Conservation (phyloP, 1,140 invertebrate species). For the Drosophila orosa region DNA sequence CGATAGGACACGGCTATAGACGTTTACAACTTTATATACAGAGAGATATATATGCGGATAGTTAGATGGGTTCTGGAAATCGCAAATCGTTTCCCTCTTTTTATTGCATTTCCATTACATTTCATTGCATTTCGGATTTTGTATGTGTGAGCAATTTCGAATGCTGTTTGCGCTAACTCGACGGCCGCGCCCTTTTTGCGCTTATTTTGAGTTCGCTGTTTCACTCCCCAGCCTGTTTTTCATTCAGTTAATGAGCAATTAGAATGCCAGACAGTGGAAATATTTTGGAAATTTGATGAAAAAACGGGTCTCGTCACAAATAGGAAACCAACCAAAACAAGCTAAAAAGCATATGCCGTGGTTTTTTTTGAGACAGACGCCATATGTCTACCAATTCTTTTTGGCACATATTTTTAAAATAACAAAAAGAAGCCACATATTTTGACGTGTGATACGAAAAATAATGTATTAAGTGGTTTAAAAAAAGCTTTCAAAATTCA, state of each 20-base stretch:
- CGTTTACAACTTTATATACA: slow-evolving; percentile 21
- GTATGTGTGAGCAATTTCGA: slow-evolving; percentile 13
- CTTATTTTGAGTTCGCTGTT: slow-evolving; percentile 35
- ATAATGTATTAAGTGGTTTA: not conserved
- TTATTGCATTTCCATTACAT: slow-evolving; percentile 72
- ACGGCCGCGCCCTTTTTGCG: slow-evolving; percentile 7
- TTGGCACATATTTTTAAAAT: slow-evolving; percentile 18
- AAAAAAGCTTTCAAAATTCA: not conserved
- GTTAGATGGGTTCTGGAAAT: slow-evolving; percentile 33
- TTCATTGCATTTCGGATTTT: slow-evolving; percentile 51
- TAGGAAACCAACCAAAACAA: not conserved
- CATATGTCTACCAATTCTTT: slow-evolving; percentile 38
- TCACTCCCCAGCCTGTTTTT: not conserved
- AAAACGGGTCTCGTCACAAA: not conserved
- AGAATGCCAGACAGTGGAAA: slow-evolving; percentile 52
- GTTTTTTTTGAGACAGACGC: slow-evolving; percentile 10
- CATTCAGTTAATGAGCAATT: slow-evolving; percentile 70
- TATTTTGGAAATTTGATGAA: slow-evolving; percentile 19
- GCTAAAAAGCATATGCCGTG: slow-evolving; percentile 34
- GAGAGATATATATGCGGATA: slow-evolving; percentile 8
- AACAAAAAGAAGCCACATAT: slow-evolving; percentile 10
- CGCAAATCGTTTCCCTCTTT: slow-evolving; percentile 43
- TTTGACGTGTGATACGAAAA: not conserved
- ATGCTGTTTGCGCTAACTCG: slow-evolving; percentile 24
- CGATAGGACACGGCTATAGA: slow-evolving; percentile 34